These are phyloP conservation scores for Drosophila leontia DNA, from an alignment of 1,140 invertebrate genomes.

Conservation along the genomic window DNA sequence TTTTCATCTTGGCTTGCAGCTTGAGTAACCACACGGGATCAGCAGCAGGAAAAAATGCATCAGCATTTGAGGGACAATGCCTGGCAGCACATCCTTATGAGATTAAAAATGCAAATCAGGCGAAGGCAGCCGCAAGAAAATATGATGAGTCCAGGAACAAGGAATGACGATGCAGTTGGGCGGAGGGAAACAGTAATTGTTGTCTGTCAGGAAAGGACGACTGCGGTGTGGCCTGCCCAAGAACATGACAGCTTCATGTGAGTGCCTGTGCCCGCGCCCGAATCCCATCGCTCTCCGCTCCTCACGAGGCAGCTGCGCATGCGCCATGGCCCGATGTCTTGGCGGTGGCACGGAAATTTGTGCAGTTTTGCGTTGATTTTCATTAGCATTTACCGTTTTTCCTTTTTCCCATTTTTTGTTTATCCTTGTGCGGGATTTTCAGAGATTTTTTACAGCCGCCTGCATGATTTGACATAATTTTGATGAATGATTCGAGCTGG, in stretches of 20 bases:
- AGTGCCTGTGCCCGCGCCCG: background rate
- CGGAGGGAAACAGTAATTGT: conserved; percentile 71
- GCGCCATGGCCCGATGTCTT: conserved; percentile 55
- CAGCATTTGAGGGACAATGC: conserved; percentile 68
- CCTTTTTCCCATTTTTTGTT: conserved; percentile 44
- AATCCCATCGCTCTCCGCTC: background rate
- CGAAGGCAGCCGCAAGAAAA: conserved; percentile 69
- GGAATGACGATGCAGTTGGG: conserved; percentile 60
- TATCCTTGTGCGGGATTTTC: conserved; percentile 31
- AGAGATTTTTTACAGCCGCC: conserved; percentile 62
- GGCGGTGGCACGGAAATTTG: conserved; percentile 56
- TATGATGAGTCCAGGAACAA: conserved; percentile 60
- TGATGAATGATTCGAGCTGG: conserved; percentile 63
- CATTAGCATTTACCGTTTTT: conserved; percentile 70
- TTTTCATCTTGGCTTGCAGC: conserved; percentile 63
- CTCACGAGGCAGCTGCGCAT: conserved; percentile 62
- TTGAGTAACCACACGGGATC: conserved; percentile 52
- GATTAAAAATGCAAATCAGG: conserved; percentile 85
- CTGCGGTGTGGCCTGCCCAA: conserved; percentile 65
- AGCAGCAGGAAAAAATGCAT: conserved; percentile 43
- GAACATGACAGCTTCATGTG: conserved; percentile 83
- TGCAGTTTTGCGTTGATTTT: conserved; percentile 74
- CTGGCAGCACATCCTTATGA: conserved; percentile 80
- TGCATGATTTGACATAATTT: conserved; percentile 82
- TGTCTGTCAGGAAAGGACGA: conserved; percentile 59